Evolutionary conservation across 1,140 invertebrate genomes (phyloP), one percentile per base, ranked within the genome.

Genomic region (Nephila pilipes): DNA sequence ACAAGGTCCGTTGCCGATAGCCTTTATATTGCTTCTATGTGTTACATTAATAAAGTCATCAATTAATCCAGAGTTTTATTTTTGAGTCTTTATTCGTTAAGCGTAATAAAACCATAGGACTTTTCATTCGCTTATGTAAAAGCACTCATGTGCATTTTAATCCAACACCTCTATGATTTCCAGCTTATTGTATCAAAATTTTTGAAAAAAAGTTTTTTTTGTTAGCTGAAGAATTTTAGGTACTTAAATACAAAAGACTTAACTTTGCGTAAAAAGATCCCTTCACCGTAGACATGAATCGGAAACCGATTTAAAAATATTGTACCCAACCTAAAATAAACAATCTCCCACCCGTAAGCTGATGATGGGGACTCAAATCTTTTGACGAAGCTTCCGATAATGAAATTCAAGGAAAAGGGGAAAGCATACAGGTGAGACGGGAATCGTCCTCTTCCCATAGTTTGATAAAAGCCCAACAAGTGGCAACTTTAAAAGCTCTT

Each of bases 341-440:
- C 32, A 32, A 8, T 75, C 32, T 32, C 29, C 69, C 69, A 18
- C 36, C 2, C 2, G 32, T 32, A 75, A 18, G 18, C 69, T 18
- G 2, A 3, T 36, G 14, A 3, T n/a, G 32, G 32, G 69, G 69
- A 29, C 32, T 0, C 6, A 75, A 75, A 60, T 60, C 58, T 60
- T 60, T 60, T 60, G 22, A 18, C 58, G 29, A 32, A 75, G 29
- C 29, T 5, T 75, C 25, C 14, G 32, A 3, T 83, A 87, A 63
- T 87, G 58, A 87, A 60, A 87, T 87, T 87, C 85, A 87, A 60
- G 85, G 46, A 25, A 63, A 87, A 63, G 85, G 29, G 54, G 25
- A 16, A 58, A 22, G 25, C 55, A 60, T 55, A 22, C 8, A 36
- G 85, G 29, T 46, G 14, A 32, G 55, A 32, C 29, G 55, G 32